Evolutionary conservation across 2,888 invertebrate genomes (phyloP).

Genomic region (Xestoiulus laeticollis): DNA sequence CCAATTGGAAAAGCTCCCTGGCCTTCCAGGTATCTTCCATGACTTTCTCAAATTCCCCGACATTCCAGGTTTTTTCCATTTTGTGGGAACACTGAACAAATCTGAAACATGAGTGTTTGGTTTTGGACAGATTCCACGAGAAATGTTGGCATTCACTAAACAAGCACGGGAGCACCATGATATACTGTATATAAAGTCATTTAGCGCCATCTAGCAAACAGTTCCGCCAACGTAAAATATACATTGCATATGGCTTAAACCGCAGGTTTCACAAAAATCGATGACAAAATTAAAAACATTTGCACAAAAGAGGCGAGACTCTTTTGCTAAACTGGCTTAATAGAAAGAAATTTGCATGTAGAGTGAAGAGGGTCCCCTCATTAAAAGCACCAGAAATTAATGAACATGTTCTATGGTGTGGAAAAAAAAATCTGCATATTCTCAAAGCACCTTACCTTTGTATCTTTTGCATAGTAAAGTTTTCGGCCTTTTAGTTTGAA

Average conservation of each 20-base stretch:
- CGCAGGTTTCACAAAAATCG: not conserved
- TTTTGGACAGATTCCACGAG: not conserved
- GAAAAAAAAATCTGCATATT: not conserved
- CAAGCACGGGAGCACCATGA: not conserved
- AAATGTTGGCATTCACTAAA: not conserved
- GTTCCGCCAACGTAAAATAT: not conserved
- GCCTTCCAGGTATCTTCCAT: too few species aligned
- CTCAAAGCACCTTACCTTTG: slow-evolving; percentile 73
- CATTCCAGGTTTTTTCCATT: too few species aligned
- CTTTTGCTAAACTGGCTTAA: not conserved
- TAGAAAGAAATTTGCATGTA: too few species aligned
- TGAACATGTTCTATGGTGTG: not conserved
- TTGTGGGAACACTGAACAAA: not conserved
- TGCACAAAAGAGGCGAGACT: not conserved
- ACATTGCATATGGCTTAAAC: not conserved
- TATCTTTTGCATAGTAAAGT: slow-evolving; percentile 86
- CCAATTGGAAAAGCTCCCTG: too few species aligned
- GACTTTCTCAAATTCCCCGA: too few species aligned
- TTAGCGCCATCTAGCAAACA: slow-evolving; percentile 2
- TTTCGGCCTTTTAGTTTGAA: slow-evolving; percentile 84
- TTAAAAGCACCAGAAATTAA: not conserved
- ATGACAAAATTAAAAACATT: not conserved
- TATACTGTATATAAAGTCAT: not conserved
- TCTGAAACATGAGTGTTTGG: not conserved
- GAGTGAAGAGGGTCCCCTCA: not conserved